Conservation (phyloP, 2,888 invertebrate species). For the Masnerella sp. region DNA sequence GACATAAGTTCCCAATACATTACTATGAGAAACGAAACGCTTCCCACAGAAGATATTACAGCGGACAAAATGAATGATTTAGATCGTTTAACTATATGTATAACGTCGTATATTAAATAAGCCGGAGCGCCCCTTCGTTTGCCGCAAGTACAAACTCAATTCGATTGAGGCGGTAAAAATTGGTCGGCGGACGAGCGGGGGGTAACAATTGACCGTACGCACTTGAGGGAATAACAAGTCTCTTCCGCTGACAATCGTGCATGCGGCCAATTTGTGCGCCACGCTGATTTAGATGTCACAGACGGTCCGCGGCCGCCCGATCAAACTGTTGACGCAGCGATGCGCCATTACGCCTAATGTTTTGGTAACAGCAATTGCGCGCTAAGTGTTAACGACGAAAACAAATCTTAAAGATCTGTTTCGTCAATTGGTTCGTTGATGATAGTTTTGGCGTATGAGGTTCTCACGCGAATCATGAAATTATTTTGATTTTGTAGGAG, state of each 20-base stretch:
- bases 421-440: no score
- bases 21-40: conserved; percentile 32
- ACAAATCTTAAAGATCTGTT: no score
- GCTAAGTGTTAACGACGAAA: no score
- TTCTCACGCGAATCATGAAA: no score
- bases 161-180: conserved; percentile 51
- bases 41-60: conserved; percentile 37
- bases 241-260: conserved; percentile 75
- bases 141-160: conserved; percentile 49
- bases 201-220: conserved; percentile 62
- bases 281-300: conserved; percentile 66
- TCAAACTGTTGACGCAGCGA: conserved; percentile 66
- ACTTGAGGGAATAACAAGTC: conserved; percentile 73
- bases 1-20: no score
- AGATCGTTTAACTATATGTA: conserved; percentile 22
- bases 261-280: conserved; percentile 67
- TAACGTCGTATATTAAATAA: conserved; percentile 16
- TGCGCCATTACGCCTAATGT: no score
- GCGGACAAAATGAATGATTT: conserved; percentile 36
- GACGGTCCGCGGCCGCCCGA: conserved; percentile 65
- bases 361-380: no score
- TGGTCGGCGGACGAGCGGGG: conserved; percentile 28
- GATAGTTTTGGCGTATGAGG: no score
- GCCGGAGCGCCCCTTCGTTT: conserved; percentile 23
- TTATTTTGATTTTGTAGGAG: no score